A percentile compares a stretch with the other conserved stretches of the same genome.
Conservation (phyloP, 2,888 invertebrate species). For the Alentia gelatinosa region DNA sequence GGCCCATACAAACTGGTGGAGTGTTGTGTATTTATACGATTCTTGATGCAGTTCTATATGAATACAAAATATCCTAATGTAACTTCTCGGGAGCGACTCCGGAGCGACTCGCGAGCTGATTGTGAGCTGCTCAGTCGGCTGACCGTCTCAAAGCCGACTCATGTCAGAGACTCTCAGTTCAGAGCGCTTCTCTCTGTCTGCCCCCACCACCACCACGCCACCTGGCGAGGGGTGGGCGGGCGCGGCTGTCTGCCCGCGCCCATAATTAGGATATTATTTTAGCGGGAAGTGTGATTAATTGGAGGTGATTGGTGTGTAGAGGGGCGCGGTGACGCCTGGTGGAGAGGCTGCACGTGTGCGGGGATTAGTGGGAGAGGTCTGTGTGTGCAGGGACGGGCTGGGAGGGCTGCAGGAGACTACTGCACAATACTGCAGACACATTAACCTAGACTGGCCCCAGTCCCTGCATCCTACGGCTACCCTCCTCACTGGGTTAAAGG, state of each 20-base stretch:
- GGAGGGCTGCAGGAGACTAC: not conserved
- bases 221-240: not conserved
- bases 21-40: too few relatives aligned
- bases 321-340: slow-evolving; percentile 38
- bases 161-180: too few relatives aligned
- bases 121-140: too few relatives aligned
- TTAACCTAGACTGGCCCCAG: not conserved
- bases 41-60: too few relatives aligned
- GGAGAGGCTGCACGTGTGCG: not conserved
- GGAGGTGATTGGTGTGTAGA: slow-evolving; percentile 39
- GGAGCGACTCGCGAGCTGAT: too few relatives aligned
- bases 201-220: not conserved
- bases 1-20: too few relatives aligned
- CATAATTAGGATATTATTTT: slow-evolving; percentile 51
- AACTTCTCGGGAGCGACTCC: too few relatives aligned
- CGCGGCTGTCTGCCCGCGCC: not conserved
- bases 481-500: too few relatives aligned
- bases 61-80: too few relatives aligned
- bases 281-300: slow-evolving; percentile 49
- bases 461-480: not conserved
- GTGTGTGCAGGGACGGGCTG: too few relatives aligned
- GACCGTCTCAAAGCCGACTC: too few relatives aligned
- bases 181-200: not conserved
- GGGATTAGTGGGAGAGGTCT: too few relatives aligned
- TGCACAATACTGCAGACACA: not conserved